Percentiles rank a stretch among this genome's conserved stretches.
Evolutionary conservation across 1,140 invertebrate species (phyloP).

Genomic region (Tetranychus cinnabarinus): DNA sequence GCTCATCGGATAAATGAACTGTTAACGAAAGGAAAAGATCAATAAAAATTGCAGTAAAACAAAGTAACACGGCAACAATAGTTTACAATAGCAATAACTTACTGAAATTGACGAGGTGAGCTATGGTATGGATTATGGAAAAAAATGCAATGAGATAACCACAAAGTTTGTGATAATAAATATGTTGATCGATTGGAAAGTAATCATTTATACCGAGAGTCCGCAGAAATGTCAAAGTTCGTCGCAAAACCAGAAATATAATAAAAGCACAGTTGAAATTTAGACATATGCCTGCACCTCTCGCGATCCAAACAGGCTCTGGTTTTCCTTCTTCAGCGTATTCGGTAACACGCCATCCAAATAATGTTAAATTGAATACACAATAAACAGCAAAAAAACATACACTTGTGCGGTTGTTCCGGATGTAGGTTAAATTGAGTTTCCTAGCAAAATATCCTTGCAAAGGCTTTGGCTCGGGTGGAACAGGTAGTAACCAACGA

Average conservation of each 20-base stretch:
- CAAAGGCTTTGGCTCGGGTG: not conserved
- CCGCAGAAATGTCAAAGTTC: slow-evolving; percentile 60
- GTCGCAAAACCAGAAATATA: slow-evolving; percentile 59
- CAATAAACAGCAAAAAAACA: not conserved
- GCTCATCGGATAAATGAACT: not conserved
- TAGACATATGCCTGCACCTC: slow-evolving; percentile 37
- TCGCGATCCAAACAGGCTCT: not conserved
- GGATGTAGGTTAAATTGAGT: not conserved
- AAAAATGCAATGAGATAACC: slow-evolving; percentile 51
- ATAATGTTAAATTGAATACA: not conserved
- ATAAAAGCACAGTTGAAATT: slow-evolving; percentile 80
- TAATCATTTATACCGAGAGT: slow-evolving; percentile 42
- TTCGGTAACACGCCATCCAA: not conserved
- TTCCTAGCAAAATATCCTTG: not conserved
- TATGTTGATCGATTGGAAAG: slow-evolving; percentile 58
- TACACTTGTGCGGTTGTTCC: not conserved
- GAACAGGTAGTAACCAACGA: not conserved
- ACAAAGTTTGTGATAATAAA: slow-evolving; percentile 75
- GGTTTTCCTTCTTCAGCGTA: not conserved
- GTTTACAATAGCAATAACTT: not conserved
- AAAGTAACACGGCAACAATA: not conserved
- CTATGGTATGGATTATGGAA: slow-evolving; percentile 50
- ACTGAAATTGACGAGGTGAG: slow-evolving; percentile 60
- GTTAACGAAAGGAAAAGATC: not conserved
- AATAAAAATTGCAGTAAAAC: no score